Evolutionary conservation across 2,113 vertebrate genomes (phyloP), one percentile per base, ranked within the genome.

Genomic region (Morone saxatilis): DNA sequence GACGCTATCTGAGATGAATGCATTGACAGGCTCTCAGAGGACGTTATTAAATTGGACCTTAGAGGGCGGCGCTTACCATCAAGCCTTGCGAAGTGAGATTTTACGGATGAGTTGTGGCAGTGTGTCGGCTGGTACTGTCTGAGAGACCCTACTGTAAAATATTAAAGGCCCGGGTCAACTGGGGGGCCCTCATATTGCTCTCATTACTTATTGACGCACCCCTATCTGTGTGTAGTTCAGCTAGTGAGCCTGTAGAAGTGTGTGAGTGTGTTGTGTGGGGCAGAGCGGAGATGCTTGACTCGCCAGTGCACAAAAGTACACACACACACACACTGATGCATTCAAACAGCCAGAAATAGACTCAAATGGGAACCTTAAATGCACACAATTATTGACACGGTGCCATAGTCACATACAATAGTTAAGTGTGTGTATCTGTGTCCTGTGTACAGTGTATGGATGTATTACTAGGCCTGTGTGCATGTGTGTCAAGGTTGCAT

Each of bases 161-260:
- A 94, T 92, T 89, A 80, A 93, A 90, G 86, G 76, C 61, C 63
- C 50, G 19, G 92, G 92, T 90, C 91, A 89, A 92, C 80, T 65
- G 67, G 66, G 91, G 86, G 87, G 65, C 61, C 80, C 84, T 88
- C 68, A 80, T 86, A 90, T 82, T 76, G 40, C 81, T 54, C 59
- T 83, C 85, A 92, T 93, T 86, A 92, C 71, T 93, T 92, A 94
- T 93, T 92, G 81, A 95, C 51, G 51, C 50, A 13, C 20, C 76
- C 74, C 57, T 78, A 76, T 90, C 87, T 54, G 53, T 76, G 75
- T 85, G 85, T 85, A 89, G 89, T 41, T 31, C 80, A 83, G 88
- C 82, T 67, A 87, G 80, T 68, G 85, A 91, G 86, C 68, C 76
- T 76, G 74, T 56, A 45, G 61, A 43, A 74, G 43, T 66, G 85